Base-by-base conservation (phyloP, 2,888 invertebrate species). In the Eueremaeus valkanovi region DNA sequence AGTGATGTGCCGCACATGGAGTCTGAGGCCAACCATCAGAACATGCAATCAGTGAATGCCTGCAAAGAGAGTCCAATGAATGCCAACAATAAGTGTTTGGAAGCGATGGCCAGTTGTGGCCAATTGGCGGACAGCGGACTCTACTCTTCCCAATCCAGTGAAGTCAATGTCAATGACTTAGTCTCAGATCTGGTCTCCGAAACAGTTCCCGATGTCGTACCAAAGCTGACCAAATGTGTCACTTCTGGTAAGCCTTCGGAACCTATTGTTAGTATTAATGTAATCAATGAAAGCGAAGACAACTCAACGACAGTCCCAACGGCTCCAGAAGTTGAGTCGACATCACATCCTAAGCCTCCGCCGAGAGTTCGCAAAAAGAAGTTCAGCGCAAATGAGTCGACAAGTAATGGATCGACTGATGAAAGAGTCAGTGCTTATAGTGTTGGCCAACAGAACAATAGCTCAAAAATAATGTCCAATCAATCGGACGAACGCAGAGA, bases 101-200 rank as follows among this genome's bases (percentile, higher is more conserved):
- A 58, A 11, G 8, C 27, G 18, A 11, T 29, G 58, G 58, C 63
- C 63, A 31, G 31, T 13, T 13, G 31, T 63, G 3, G 18, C 9
- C 74, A 74, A 8, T 70, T 75, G 75, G 70, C 29, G 3, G 75
- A 75, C 45, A 75, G 75, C 40, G 75, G 75, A 27, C 66, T 75
- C 27, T 75, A 36, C 31, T 75, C 75, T 3, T 68, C 68, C 33
- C 68, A 75, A 40, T 75, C 75, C 13, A 75, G 75, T 75, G 68
- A 75, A 21, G 75, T 45, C 40, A 70, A 21, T 33, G 75, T 45
- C 40, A 70, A 21, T 6, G 36, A 40, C n/a, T 70, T 42, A 33
- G 42, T 36, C 27, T 24, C 74, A 68, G 40, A 61, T 42, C 24
- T 49, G 31, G 49, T 72, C 72, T 49, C 49, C 16, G 72, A 72